Base-by-base conservation (phyloP, 2,888 invertebrate genomes). In the Heteromurus nitidus region DNA sequence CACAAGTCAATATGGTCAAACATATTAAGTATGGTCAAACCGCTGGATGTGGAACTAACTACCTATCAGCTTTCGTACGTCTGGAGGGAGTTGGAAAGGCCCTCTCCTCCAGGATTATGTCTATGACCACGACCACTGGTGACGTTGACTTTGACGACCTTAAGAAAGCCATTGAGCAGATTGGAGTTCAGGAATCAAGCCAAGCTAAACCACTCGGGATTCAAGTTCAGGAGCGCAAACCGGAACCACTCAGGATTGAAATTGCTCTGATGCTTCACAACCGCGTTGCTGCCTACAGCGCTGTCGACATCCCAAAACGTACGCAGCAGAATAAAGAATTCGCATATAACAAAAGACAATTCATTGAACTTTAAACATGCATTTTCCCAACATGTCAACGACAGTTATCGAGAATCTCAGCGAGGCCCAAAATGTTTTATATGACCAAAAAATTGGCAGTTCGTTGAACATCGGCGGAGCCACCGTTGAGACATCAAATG, bases 161-260 rank as follows among this genome's bases (percentile, higher is more conserved):
- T 64, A 85, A 85, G 82, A 75, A 80, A 20, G 64, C 86, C 55
- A 84, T 85, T 67, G 11, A 22, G 72, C 85, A 87, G 79, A 85
- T 87, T 72, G 87, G 87, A 80, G 85, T 87, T 42, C 70, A 84
- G n/a, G n/a, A n/a, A n/a, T n/a, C n/a, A n/a, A n/a, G n/a, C n/a
- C n/a, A n/a, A n/a, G n/a, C n/a, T n/a, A n/a, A n/a, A n/a, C n/a
- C n/a, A n/a, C n/a, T n/a, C n/a, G n/a, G n/a, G n/a, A n/a, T n/a
- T n/a, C n/a, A n/a, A n/a, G n/a, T n/a, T n/a, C n/a, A n/a, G 36
- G 82, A 85, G 79, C 84, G 87, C 76, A 18, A 62, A 50, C 74
- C 77, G 18, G 84, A 84, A 16, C 87, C 87, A 18, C 80, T 87
- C 67, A 85, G 82, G 62, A 84, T 86, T 81, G 87, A 87, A 84